phyloP scores from a whole-genome alignment of 2,797 vertebrate species.

The Crypturellus tataupa region DNA sequence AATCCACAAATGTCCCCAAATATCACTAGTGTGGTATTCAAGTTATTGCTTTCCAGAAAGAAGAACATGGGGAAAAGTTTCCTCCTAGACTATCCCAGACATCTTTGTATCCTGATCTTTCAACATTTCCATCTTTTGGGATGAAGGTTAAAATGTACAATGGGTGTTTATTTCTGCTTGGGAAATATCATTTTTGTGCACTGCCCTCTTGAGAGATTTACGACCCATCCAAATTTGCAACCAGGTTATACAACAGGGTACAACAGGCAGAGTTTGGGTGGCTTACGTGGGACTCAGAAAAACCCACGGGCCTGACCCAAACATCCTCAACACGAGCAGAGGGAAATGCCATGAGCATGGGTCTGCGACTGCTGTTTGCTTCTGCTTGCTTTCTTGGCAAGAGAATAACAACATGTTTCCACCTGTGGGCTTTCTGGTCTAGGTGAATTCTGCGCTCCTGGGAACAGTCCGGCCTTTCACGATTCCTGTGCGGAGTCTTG shows the following conservation, averaged over 20 bases:
- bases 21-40: neutral
- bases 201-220: neutral
- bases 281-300: neutral
- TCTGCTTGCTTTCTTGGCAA: neutral
- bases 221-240: neutral
- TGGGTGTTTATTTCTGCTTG: neutral
- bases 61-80: neutral
- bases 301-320: neutral
- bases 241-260: neutral
- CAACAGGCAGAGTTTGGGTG: neutral
- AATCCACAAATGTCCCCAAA: neutral
- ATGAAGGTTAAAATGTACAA: neutral
- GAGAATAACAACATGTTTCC: too few species aligned
- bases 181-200: neutral
- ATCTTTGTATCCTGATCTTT: neutral
- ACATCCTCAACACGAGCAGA: too few species aligned
- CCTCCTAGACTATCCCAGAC: neutral
- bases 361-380: too few species aligned
- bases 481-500: neutral
- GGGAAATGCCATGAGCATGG: neutral
- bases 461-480: neutral
- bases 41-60: neutral
- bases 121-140: neutral
- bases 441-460: too few species aligned
- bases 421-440: neutral